Conservation (phyloP, 2,888 invertebrate genomes). For the Eupsilia transversa region DNA sequence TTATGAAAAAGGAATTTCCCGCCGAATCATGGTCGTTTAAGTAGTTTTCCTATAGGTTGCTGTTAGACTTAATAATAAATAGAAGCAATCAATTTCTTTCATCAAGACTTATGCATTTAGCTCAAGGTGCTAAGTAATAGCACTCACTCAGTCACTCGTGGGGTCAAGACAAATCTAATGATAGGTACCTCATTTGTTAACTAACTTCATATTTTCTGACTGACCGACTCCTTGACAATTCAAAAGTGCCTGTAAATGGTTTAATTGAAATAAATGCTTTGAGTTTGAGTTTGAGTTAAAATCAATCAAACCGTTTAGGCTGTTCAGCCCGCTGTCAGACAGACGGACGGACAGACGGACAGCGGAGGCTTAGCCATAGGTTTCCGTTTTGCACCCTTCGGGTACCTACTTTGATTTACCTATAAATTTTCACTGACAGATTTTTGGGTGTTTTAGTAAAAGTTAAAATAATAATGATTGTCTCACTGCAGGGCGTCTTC, state of each 20-base stretch:
- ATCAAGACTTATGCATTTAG: not conserved
- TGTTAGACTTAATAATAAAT: not conserved
- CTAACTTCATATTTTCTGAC: no score
- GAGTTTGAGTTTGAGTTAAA: no score
- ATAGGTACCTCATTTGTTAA: not conserved
- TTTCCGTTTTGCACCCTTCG: no score
- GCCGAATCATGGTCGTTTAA: not conserved
- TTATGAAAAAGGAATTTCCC: not conserved
- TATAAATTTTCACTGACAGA: no score
- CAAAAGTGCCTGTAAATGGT: no score
- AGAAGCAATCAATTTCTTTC: not conserved
- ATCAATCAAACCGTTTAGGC: not conserved
- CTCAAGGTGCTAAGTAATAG: not conserved
- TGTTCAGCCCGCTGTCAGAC: no score
- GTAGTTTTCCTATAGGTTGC: not conserved
- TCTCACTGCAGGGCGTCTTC: not conserved
- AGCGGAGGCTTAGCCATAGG: no score
- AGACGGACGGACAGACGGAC: no score
- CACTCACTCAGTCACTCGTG: not conserved
- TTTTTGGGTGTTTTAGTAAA: not conserved
- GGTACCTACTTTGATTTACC: no score
- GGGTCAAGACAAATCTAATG: not conserved
- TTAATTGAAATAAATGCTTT: no score
- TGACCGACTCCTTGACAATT: no score
- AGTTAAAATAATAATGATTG: not conserved